Evolutionary conservation across 2,888 invertebrate species (phyloP), one percentile per base, ranked within the genome.

Genomic region (Temnothorax ravouxi): DNA sequence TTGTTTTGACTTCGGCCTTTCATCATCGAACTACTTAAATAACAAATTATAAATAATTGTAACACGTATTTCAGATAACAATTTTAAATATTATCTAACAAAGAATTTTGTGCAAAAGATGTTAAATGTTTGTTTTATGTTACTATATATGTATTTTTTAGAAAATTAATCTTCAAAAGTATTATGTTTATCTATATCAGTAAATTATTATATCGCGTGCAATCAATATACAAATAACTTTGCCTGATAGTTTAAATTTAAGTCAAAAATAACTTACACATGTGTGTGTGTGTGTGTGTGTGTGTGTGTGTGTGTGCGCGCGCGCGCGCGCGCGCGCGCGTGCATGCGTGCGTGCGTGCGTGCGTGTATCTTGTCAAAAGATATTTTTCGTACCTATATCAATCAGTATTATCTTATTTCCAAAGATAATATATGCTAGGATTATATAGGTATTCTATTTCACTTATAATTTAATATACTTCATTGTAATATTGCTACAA

Each of bases 391-490:
- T 29, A 29, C 29, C 3, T 79, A 52, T 74, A 61, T 67, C 18
- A 66, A 64, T 9, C 61, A 84, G 59, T 74, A 86, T 77, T 76
- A 87, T 82, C 74, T 80, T 87, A 88, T 88, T 86, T 85, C 66
- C 75, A 80, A 85, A 76, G 56, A 75, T 83, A 88, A 87, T 84
- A 86, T 92, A 90, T 91, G 91, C 90, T 91, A 90, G 90, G 88
- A 87, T 91, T 29, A 29, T 29, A 29, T 29, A 29, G 29, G 29
- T 89, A 25, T 8, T 67, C 47, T 69, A 47, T 25, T 56, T 74
- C 83, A 86, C 72, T 88, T 87, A 83, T 88, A 80, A 84, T 87
- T 88, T 84, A 71, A 83, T 81, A 86, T 86, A 82, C 82, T 89
- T 87, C 50, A 62, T 34, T 77, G 44, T 75, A 85, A 84, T 64